Conservation (phyloP, 2,888 invertebrate species). For the Polyommatus iphigenia region DNA sequence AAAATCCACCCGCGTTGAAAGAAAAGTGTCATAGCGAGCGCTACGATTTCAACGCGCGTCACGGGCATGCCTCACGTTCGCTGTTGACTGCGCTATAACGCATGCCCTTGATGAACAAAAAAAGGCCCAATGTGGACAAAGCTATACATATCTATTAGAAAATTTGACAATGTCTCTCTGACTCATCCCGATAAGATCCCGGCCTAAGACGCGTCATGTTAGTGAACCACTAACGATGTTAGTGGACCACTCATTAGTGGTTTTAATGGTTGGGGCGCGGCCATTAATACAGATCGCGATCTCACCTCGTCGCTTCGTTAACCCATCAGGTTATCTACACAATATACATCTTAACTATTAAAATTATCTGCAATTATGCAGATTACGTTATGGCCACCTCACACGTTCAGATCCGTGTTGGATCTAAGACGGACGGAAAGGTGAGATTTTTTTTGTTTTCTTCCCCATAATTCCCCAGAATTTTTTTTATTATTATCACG, state of each 20-base stretch:
- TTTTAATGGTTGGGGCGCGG: slow-evolving; percentile 11
- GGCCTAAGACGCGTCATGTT: neutral
- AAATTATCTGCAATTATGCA: slow-evolving; percentile 27
- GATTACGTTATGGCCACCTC: neutral
- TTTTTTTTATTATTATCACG: no score
- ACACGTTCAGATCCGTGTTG: neutral
- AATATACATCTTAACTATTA: slow-evolving; percentile 41
- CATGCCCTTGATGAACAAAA: no score
- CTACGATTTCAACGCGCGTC: no score
- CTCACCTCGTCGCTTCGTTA: slow-evolving; percentile 40
- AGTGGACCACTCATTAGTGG: slow-evolving; percentile 24
- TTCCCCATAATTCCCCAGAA: no score
- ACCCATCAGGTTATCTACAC: slow-evolving; percentile 41
- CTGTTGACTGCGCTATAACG: no score
- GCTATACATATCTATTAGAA: no score
- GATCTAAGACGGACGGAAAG: neutral
- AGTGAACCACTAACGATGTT: slow-evolving; percentile 15
- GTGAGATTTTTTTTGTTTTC: neutral
- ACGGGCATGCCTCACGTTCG: no score
- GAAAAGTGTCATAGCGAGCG: no score
- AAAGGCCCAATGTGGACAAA: no score
- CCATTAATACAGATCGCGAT: slow-evolving; percentile 23
- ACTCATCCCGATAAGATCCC: no score
- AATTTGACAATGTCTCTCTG: no score
- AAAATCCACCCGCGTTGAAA: no score